phyloP scores from a whole-genome alignment of 30 jellyfish, hydroid and myxozoan genomes.

The Turritopsis rubra region DNA sequence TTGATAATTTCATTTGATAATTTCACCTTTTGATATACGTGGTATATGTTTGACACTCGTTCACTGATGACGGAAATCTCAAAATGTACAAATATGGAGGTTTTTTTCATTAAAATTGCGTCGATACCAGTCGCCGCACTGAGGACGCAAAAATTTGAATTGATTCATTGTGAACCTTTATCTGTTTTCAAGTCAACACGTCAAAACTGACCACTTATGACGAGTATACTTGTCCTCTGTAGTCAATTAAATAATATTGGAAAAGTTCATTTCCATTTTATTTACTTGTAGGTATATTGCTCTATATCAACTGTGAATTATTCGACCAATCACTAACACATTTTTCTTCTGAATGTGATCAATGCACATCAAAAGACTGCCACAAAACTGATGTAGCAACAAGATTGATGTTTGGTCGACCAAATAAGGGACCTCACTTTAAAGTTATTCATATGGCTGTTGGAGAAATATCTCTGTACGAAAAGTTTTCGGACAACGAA shows the following conservation, averaged over 20 bases:
- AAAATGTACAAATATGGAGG: too few relatives aligned
- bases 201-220: too few relatives aligned
- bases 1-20: not conserved
- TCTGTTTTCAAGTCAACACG: too few relatives aligned
- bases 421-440: constrained; percentile 97
- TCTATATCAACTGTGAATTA: constrained; percentile 75
- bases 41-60: too few relatives aligned
- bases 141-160: too few relatives aligned
- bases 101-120: too few relatives aligned
- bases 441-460: constrained; percentile 77
- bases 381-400: constrained; percentile 82
- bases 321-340: constrained; percentile 66
- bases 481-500: constrained; percentile 46
- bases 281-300: constrained; percentile 46
- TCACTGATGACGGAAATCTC: not conserved
- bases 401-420: constrained; percentile 91
- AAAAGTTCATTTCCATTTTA: too few relatives aligned
- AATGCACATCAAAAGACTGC: constrained; percentile 37
- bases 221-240: too few relatives aligned
- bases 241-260: too few relatives aligned
- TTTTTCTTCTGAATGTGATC: constrained; percentile 71
- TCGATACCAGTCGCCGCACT: too few relatives aligned
- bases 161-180: too few relatives aligned
- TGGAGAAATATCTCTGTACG: constrained; percentile 86
- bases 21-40: not conserved